phyloP scores from a whole-genome alignment of 2,797 vertebrate species.

The Chrysocyon brachyurus region DNA sequence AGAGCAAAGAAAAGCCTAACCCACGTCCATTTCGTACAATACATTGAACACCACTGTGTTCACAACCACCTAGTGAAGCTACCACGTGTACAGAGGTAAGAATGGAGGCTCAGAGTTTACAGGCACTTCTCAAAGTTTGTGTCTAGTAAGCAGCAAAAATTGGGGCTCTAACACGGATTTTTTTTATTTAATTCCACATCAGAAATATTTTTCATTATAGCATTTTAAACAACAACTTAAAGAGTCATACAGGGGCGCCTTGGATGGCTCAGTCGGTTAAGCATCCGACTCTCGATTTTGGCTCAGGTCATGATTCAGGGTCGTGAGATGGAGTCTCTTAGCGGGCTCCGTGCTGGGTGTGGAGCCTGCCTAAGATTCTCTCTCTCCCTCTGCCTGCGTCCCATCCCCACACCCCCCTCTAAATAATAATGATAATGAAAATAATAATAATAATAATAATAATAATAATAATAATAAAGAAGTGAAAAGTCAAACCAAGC shows the following conservation, averaged over 20 bases:
- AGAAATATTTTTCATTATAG: background rate
- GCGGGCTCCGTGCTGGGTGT: background rate
- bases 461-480: background rate
- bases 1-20: background rate
- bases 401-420: background rate
- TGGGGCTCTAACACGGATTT: background rate
- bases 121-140: background rate
- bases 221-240: background rate
- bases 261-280: background rate
- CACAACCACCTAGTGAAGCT: background rate
- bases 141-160: background rate
- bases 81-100: background rate
- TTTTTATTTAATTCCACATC: background rate
- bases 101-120: background rate
- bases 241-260: background rate
- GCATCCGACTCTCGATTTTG: background rate
- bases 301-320: background rate
- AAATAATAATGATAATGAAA: background rate
- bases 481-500: background rate
- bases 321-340: accelerated
- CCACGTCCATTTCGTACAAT: background rate
- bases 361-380: background rate
- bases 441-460: background rate
- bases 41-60: background rate
- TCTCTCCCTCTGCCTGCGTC: background rate